These are phyloP conservation scores for Drosophila antonietae DNA, from an alignment of 2,888 invertebrate genomes.

Conservation along the genomic window DNA sequence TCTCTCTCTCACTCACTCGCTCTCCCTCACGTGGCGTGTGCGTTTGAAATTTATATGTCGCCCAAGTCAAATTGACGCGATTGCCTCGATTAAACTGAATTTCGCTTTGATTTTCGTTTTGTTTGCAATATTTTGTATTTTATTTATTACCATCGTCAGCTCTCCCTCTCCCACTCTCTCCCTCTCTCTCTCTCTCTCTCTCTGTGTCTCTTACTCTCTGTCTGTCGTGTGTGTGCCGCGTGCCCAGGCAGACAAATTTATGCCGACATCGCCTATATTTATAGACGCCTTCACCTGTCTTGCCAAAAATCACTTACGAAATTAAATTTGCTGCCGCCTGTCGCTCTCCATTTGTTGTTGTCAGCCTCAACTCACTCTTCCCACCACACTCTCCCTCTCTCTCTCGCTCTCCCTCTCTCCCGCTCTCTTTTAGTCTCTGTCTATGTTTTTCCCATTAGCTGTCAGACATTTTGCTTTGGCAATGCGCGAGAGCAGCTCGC, in stretches of 20 bases:
- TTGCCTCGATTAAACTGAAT: slow-evolving; percentile 58
- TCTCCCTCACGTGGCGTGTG: neutral
- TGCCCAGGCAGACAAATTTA: slow-evolving; percentile 57
- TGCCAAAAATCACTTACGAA: slow-evolving; percentile 73
- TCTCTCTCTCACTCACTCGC: neutral
- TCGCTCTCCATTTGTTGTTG: slow-evolving; percentile 25
- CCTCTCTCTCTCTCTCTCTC: neutral
- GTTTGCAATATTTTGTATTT: slow-evolving; percentile 21
- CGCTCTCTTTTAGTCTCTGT: neutral
- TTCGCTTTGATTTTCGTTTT: slow-evolving; percentile 44
- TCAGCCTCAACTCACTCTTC: slow-evolving; percentile 10
- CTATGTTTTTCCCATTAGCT: slow-evolving; percentile 43
- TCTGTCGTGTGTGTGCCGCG: neutral
- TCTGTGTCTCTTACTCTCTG: neutral
- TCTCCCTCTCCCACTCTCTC: neutral
- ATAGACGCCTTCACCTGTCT: slow-evolving; percentile 73
- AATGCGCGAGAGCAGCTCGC: slow-evolving; percentile 29
- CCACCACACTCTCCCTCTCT: neutral
- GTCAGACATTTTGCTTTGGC: slow-evolving; percentile 26
- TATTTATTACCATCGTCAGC: neutral
- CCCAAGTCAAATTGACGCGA: slow-evolving; percentile 38
- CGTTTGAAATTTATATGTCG: slow-evolving; percentile 28
- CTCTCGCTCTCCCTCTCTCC: neutral
- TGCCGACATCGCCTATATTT: slow-evolving; percentile 70
- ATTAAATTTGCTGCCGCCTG: slow-evolving; percentile 67